Evolutionary conservation across 2,113 vertebrate genomes (phyloP).

Genomic region (Ramphastos sulfuratus): DNA sequence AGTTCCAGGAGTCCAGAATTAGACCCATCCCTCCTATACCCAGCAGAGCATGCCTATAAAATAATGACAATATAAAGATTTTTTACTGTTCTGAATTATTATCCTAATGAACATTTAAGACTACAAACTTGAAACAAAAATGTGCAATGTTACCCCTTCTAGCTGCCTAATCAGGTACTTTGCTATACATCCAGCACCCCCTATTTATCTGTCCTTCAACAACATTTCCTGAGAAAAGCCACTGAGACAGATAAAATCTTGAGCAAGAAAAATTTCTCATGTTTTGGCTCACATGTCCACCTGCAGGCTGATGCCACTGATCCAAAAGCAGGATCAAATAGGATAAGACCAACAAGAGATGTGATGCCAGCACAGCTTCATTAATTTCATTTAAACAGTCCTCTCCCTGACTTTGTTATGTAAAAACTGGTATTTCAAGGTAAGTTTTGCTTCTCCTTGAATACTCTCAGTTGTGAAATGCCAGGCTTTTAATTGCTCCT

Average conservation of each 20-base stretch:
- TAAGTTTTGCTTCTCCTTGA: neutral
- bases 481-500: neutral
- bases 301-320: neutral
- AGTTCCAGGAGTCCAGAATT: neutral
- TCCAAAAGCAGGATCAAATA: neutral
- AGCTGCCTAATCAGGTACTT: accelerated
- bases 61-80: neutral
- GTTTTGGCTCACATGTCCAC: neutral
- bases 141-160: neutral
- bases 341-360: neutral
- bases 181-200: neutral
- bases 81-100: neutral
- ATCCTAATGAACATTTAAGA: neutral
- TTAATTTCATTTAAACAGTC: neutral
- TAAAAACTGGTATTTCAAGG: neutral
- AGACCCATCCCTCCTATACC: neutral
- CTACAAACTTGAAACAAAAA: neutral
- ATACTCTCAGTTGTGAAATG: neutral
- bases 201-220: neutral
- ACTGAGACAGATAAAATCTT: neutral
- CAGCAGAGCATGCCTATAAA: neutral
- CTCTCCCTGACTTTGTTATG: neutral
- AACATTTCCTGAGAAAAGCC: neutral
- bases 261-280: neutral
- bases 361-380: neutral